Evolutionary conservation across 1,140 invertebrate genomes (phyloP), one percentile per base, ranked within the genome.

Genomic region (Ephestia elutella): DNA sequence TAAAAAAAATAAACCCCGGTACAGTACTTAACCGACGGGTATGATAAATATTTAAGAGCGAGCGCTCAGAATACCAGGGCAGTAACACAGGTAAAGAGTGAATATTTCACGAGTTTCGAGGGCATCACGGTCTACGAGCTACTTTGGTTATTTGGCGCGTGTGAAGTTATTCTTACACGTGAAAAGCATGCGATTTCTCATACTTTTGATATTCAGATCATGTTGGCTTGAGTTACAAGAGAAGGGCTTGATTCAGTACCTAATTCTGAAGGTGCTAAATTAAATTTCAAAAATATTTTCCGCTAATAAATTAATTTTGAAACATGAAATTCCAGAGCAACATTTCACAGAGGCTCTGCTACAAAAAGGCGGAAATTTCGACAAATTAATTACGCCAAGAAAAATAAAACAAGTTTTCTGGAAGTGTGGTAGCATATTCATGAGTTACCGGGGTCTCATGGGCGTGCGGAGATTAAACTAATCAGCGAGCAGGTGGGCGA

Each of bases 11-110:
- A 25, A 25, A 3, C 21, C 21, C 1, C 18, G 18, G 13, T 2
- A 19, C 18, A 50, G 49, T 20, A 18, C 49, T 50, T 18, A 20
- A 50, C 15, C 48, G 49, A 5, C 49, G 32, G 17, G 49, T 20
- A 50, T 50, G 49, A 50, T 50, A 50, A 50, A 50, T 50, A 50
- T 50, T 50, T 50, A 50, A 50, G 20, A 50, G 19, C 2, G 10
- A 50, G 13, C 49, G 10, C 9, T 50, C 18, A 11, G 49, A 50
- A 50, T 50, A 50, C 49, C 49, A 50, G 49, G 10, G 18, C 9
- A 20, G 49, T 7, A 25, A 25, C 49, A 20, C 13, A 20, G 49
- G 49, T 20, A 50, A 17, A 7, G 19, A 20, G 49, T 50, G 49
- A 50, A 50, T 50, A 50, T 50, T 50, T 50, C 20, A 50, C 9